phyloP scores from a whole-genome alignment of 1,140 invertebrate species.

The Lamellibrachia luymesi region DNA sequence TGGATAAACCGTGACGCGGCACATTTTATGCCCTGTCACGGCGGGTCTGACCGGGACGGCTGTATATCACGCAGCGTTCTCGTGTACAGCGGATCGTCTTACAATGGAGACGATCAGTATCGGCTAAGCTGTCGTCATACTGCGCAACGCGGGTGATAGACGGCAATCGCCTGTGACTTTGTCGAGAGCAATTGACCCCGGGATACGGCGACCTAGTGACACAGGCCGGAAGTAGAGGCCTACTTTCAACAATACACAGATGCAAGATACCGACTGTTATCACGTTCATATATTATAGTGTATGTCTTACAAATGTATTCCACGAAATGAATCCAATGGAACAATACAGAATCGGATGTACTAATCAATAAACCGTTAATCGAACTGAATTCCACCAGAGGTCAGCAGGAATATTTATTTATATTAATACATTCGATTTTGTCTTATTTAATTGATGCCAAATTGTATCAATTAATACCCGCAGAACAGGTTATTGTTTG shows the following conservation, averaged over 20 bases:
- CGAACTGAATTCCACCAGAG: not conserved
- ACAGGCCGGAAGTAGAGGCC: not conserved
- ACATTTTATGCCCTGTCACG: not conserved
- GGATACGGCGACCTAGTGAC: too few relatives aligned
- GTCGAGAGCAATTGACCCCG: not conserved
- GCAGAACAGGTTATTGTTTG: too few relatives aligned
- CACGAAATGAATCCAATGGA: not conserved
- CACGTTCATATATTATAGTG: not conserved
- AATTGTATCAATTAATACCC: too few relatives aligned
- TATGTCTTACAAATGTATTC: not conserved
- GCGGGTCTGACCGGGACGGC: not conserved
- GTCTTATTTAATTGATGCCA: too few relatives aligned
- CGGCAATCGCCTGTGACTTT: not conserved
- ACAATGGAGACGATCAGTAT: not conserved
- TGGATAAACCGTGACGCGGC: not conserved
- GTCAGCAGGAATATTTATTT: too few relatives aligned
- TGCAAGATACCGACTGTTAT: not conserved
- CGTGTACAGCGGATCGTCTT: not conserved
- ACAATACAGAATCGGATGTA: not conserved
- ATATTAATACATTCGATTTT: too few relatives aligned
- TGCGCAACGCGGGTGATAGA: not conserved
- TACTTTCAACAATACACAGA: not conserved
- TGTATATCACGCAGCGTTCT: not conserved
- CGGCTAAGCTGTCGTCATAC: not conserved
- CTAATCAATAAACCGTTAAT: not conserved